Conservation (phyloP, 2,888 invertebrate genomes). For the Drosophila aldrichi region DNA sequence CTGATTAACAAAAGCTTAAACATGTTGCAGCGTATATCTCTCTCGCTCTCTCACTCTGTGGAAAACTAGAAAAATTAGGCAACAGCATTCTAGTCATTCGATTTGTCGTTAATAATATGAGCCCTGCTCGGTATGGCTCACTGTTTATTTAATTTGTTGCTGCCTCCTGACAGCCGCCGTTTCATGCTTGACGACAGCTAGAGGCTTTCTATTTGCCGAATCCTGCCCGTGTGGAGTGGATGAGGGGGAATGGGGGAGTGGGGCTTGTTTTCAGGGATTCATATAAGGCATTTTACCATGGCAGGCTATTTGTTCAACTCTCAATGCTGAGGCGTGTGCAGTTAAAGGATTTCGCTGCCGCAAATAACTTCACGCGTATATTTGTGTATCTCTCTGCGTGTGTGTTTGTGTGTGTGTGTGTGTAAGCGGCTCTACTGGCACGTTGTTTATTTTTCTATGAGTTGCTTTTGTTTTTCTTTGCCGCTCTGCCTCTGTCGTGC, state of each 20-base stretch:
- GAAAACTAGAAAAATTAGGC: not conserved
- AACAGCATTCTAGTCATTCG: conserved; percentile 43
- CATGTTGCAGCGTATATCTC: conserved; percentile 17
- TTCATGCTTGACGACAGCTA: conserved; percentile 44
- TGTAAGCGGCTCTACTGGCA: conserved; percentile 40
- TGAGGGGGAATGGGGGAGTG: no score
- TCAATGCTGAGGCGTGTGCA: conserved; percentile 69
- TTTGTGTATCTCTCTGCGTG: conserved; percentile 19
- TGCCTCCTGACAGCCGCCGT: conserved; percentile 38
- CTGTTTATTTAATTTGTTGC: conserved; percentile 76
- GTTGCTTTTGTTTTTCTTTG: conserved; percentile 72
- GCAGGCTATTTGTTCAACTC: conserved; percentile 74
- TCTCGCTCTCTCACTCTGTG: not conserved
- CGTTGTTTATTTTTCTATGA: conserved; percentile 77
- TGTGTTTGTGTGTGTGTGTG: conserved; percentile 23
- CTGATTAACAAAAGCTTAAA: conserved; percentile 81
- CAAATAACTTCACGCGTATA: conserved; percentile 65
- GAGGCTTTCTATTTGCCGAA: conserved; percentile 29
- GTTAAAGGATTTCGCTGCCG: conserved; percentile 78
- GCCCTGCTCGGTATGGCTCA: conserved; percentile 51
- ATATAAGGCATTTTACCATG: conserved; percentile 48
- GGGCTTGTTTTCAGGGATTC: conserved; percentile 22
- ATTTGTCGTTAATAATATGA: conserved; percentile 74
- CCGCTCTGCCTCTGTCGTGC: conserved; percentile 4
- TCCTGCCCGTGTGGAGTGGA: not conserved